Evolutionary conservation across 1,140 invertebrate genomes (phyloP).

Genomic region (Periplaneta americana): DNA sequence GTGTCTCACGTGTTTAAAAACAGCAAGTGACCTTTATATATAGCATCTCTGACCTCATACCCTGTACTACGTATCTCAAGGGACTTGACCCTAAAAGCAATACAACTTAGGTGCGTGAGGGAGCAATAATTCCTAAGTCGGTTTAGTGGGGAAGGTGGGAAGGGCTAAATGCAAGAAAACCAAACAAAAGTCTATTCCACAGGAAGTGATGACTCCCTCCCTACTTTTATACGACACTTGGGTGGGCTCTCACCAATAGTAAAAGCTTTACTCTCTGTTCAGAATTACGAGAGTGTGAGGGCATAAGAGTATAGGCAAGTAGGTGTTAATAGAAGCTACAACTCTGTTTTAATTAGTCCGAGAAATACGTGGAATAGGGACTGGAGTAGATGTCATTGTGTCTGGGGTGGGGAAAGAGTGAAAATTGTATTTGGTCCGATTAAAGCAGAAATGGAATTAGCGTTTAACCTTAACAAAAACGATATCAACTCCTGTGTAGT

Average conservation of each 20-base stretch:
- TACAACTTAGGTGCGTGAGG: background rate
- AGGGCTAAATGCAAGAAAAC: background rate
- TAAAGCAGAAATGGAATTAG: background rate
- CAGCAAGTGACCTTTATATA: background rate
- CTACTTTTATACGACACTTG: background rate
- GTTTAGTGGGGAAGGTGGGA: background rate
- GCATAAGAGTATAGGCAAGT: background rate
- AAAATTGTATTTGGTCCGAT: background rate
- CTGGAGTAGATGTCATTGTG: background rate
- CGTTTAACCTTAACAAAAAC: too few relatives aligned
- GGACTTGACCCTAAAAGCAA: background rate
- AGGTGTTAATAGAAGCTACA: background rate
- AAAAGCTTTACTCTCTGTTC: background rate
- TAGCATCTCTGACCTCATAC: background rate
- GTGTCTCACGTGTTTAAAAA: background rate
- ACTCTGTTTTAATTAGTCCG: background rate
- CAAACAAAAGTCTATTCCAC: background rate
- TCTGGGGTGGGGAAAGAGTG: background rate
- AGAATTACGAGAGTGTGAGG: background rate
- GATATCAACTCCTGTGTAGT: too few relatives aligned
- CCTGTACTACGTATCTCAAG: background rate
- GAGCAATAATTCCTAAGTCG: background rate
- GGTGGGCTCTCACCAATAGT: background rate
- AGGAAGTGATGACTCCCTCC: background rate
- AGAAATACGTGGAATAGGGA: background rate